phyloP scores from a whole-genome alignment of 2,113 vertebrate species.

The Neodontobutis hainanensis region DNA sequence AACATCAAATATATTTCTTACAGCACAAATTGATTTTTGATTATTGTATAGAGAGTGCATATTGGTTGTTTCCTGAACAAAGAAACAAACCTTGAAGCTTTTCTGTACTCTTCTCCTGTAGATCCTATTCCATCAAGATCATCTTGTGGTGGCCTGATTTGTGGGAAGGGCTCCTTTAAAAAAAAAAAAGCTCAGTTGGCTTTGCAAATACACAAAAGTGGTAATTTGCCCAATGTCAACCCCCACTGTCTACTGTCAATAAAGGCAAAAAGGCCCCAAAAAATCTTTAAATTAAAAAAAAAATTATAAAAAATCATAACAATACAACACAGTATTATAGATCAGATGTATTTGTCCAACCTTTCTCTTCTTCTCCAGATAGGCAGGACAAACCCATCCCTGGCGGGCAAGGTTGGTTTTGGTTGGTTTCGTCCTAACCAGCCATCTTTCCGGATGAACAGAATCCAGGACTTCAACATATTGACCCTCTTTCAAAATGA shows the following conservation, averaged over 20 bases:
- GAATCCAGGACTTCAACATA: slow-evolving; percentile 95
- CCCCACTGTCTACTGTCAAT: too few species aligned
- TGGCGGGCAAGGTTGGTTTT: slow-evolving; percentile 90
- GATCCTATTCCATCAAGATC: slow-evolving; percentile 70
- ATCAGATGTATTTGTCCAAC: slow-evolving; percentile 62
- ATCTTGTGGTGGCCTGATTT: slow-evolving; percentile 54
- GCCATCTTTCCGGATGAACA: slow-evolving; percentile 91
- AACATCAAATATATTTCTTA: too few species aligned
- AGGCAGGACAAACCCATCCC: slow-evolving; percentile 96
- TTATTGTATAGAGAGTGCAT: too few species aligned
- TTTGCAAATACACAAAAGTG: too few species aligned
- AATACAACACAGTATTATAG: too few species aligned
- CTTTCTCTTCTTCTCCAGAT: slow-evolving; percentile 93
- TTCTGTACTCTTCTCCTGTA: slow-evolving; percentile 73
- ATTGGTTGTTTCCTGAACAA: background rate
- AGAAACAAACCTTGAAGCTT: slow-evolving; percentile 60
- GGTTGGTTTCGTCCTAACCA: slow-evolving; percentile 95
- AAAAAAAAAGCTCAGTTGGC: too few species aligned
- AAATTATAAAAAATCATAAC: too few species aligned
- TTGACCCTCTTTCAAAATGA: slow-evolving; percentile 92
- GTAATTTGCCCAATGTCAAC: too few species aligned
- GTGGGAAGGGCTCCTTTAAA: slow-evolving; percentile 62
- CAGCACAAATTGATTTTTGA: too few species aligned
- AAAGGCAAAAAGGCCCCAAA: too few species aligned
- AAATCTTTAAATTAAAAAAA: too few species aligned